These are phyloP conservation scores for Saxidomus purpurata DNA, from an alignment of 1,140 invertebrate species.

Conservation along the genomic window DNA sequence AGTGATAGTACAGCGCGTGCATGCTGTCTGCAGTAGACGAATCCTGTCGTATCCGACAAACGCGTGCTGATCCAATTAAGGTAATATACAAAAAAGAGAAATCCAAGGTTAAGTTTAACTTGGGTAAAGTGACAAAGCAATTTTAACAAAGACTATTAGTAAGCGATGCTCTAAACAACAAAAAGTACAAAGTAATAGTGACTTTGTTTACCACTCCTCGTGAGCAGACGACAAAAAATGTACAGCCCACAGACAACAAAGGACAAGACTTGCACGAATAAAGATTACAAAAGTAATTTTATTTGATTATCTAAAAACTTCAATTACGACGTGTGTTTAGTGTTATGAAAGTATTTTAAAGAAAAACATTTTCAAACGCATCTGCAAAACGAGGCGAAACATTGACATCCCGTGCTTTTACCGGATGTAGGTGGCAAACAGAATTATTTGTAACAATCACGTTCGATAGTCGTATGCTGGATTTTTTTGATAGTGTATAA, in stretches of 20 bases:
- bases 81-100: constrained; percentile 8
- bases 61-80: neutral
- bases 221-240: constrained; percentile 15
- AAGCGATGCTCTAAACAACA: constrained; percentile 17
- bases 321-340: neutral
- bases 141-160: constrained; percentile 17
- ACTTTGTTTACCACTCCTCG: constrained; percentile 3
- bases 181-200: constrained; percentile 19
- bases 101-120: neutral
- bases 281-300: neutral
- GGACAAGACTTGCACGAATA: neutral
- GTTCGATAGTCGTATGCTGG: neutral
- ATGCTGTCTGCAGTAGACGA: neutral
- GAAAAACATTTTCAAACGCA: too few species aligned
- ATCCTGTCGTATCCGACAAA: neutral
- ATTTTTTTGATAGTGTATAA: neutral
- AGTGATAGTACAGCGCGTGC: neutral
- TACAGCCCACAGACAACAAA: constrained; percentile 11
- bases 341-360: too few species aligned
- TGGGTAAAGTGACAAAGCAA: neutral
- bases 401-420: too few species aligned
- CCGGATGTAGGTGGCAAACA: too few species aligned
- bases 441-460: neutral
- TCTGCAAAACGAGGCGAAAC: too few species aligned
- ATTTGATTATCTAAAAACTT: neutral